Base-by-base conservation (phyloP, 2,888 invertebrate species). In the Odontocolon sp. region DNA sequence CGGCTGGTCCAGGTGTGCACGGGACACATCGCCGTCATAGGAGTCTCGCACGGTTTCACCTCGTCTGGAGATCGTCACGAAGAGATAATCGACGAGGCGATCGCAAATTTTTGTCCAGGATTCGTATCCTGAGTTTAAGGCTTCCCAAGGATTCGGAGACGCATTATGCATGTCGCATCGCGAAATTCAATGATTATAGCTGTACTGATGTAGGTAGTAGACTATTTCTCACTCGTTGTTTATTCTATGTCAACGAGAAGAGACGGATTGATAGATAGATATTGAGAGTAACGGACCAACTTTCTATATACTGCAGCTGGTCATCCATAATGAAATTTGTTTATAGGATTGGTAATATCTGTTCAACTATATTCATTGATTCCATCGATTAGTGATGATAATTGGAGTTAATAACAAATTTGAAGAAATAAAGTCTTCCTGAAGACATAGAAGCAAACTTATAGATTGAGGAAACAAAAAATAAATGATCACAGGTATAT, bases 51-150 rank as follows among this genome's bases (percentile, higher is more conserved):
- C 33, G n/a, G 61, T 68, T 66, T 68, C 64, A 63, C 61, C 68
- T 71, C 77, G 77, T 72, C 86, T 87, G 83, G 84, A 87, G 87
- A 87, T 87, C 80, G 74, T 52, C 38, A 31, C 47, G 66, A 50
- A 36, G 38, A 50, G 79, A 80, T 80, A 66, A 66, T 50, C 68
- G 59, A 52, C 71, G 72, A 57, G 54, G 66, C 59, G 73, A 67
- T 74, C 54, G 74, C 47, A 28, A 52, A 54, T 66, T 78, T 73
- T 71, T 45, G 64, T 36, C 21, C 77, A 64, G 72, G 75, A 69
- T 75, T 61, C 42, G 68, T 47, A 73, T 73, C 64, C 72, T 75
- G 42, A 11, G 50, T 36, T 47, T 50, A 18, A 3, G n/a, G 31
- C 11, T 36, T 52, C 80, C 79, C 79, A 81, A 80, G 81, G 81